Conservation (phyloP, 1,140 invertebrate species). For the Drosophila sucinea region DNA sequence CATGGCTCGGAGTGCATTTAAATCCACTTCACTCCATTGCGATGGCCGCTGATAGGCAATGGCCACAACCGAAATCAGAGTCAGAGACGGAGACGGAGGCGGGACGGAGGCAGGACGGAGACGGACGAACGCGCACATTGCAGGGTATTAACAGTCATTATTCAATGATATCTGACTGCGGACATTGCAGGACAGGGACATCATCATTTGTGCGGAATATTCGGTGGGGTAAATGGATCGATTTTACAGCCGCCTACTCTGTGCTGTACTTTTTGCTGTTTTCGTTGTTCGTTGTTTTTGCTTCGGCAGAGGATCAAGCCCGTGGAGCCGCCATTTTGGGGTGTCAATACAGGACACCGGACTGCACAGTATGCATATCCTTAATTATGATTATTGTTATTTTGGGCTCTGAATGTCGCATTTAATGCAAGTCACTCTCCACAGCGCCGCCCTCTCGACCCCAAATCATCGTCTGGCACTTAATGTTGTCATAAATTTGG, state of each 20-base stretch:
- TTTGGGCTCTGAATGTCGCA: slow-evolving; percentile 75
- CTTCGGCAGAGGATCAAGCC: slow-evolving; percentile 63
- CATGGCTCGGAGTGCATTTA: slow-evolving; percentile 70
- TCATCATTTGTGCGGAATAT: slow-evolving; percentile 78
- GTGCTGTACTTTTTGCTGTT: background rate
- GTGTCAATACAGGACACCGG: slow-evolving; percentile 1
- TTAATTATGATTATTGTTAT: slow-evolving; percentile 82
- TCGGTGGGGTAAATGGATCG: slow-evolving; percentile 69
- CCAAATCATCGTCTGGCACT: slow-evolving; percentile 58
- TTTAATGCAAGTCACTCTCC: slow-evolving; percentile 59
- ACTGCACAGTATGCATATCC: slow-evolving; percentile 73
- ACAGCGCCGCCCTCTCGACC: background rate
- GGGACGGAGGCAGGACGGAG: background rate
- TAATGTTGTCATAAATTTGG: slow-evolving; percentile 80
- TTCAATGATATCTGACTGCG: slow-evolving; percentile 82
- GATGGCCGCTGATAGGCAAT: slow-evolving; percentile 49
- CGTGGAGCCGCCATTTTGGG: background rate
- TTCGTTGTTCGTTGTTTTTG: background rate
- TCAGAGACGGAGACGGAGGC: slow-evolving; percentile 7
- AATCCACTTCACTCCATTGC: slow-evolving; percentile 74
- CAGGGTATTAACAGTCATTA: slow-evolving; percentile 83
- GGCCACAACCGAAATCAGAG: slow-evolving; percentile 38
- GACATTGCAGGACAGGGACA: slow-evolving; percentile 78
- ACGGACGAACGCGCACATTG: slow-evolving; percentile 62
- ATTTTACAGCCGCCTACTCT: slow-evolving; percentile 42